Conservation (phyloP, 2,113 vertebrate species). For the Gopherus evgoodei region DNA sequence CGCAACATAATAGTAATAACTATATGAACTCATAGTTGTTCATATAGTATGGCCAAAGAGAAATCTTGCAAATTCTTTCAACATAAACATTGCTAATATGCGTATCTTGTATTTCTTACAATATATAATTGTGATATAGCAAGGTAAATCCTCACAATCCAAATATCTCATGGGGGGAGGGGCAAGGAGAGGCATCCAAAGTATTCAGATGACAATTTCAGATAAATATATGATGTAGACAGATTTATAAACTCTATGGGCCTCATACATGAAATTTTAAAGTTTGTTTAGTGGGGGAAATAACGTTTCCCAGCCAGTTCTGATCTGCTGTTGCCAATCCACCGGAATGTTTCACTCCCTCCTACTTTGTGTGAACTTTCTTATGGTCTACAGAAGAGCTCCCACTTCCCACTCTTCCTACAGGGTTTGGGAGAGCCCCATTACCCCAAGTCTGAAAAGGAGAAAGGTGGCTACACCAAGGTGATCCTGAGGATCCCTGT, state of each 20-base stretch:
- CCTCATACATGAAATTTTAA: conserved; percentile 40
- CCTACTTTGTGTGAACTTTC: conserved; percentile 64
- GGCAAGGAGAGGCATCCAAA: background rate
- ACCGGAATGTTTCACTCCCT: conserved; percentile 45
- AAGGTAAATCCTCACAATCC: background rate
- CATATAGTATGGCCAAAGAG: background rate
- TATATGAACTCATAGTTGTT: background rate
- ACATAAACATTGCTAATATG: background rate
- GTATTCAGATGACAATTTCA: conserved; percentile 26
- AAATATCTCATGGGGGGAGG: background rate
- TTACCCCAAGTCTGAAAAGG: conserved; percentile 64
- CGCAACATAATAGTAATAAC: background rate
- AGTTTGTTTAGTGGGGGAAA: background rate
- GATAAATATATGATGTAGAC: background rate
- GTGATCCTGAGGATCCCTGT: conserved; percentile 64
- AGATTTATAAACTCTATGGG: background rate
- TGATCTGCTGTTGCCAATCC: background rate
- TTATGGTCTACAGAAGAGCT: conserved; percentile 59
- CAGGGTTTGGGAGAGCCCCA: conserved; percentile 58
- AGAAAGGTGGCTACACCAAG: conserved; percentile 40
- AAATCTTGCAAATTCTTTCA: background rate
- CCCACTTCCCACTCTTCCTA: conserved; percentile 58
- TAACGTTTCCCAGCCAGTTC: conserved; percentile 15
- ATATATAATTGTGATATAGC: background rate
- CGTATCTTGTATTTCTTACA: background rate